Evolutionary conservation across 2,888 invertebrate species (phyloP).

Genomic region (Acleris cristana): DNA sequence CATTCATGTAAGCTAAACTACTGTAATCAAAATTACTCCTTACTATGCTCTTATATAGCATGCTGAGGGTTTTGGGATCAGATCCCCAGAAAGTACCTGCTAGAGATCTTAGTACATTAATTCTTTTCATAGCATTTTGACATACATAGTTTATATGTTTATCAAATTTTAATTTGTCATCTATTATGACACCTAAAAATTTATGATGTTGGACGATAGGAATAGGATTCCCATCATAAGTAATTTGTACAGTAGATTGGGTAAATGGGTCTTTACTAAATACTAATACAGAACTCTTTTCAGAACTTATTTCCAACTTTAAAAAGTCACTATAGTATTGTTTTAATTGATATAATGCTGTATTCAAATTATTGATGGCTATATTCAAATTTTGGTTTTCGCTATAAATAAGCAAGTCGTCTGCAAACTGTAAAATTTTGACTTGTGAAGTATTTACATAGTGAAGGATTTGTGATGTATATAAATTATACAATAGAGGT

Average conservation of each 20-base stretch:
- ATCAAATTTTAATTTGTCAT: neutral
- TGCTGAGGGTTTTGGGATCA: too few relatives aligned
- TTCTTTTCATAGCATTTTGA: too few relatives aligned
- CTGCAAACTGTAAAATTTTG: slow-evolving; percentile 8
- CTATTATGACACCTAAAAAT: neutral
- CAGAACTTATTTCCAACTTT: too few relatives aligned
- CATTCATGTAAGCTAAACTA: slow-evolving; percentile 1
- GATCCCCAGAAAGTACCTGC: too few relatives aligned
- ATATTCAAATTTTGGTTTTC: slow-evolving; percentile 1
- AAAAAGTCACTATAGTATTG: neutral
- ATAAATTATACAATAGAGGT: slow-evolving; percentile 3
- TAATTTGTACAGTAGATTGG: neutral
- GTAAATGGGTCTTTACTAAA: slow-evolving; percentile 5
- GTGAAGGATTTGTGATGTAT: too few relatives aligned
- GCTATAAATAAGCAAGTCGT: slow-evolving; percentile 8
- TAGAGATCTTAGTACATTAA: too few relatives aligned
- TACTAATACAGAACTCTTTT: too few relatives aligned
- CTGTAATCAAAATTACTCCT: too few relatives aligned
- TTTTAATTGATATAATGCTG: neutral
- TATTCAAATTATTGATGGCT: neutral
- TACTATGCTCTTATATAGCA: too few relatives aligned
- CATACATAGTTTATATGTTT: too few relatives aligned
- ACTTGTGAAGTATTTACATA: too few relatives aligned
- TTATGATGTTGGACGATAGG: neutral
- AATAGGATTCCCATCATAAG: neutral